phyloP scores from a whole-genome alignment of 2,888 invertebrate species.

The Spialia ferax region DNA sequence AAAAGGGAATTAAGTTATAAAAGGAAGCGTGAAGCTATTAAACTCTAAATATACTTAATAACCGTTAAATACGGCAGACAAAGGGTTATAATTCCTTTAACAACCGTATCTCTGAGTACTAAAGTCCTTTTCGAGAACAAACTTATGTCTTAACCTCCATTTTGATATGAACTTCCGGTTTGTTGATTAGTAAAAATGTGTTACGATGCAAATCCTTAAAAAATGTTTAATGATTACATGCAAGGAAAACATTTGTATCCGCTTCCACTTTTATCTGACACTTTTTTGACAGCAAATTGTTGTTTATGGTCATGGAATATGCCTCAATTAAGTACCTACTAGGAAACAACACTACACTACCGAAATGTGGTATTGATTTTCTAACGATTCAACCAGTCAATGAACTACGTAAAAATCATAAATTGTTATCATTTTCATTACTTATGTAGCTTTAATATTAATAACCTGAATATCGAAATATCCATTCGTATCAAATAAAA shows the following conservation, averaged over 20 bases:
- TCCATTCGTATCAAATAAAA: no score
- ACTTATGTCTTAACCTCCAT: neutral
- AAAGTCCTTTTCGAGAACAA: neutral
- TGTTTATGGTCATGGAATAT: neutral
- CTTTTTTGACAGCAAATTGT: constrained; percentile 27
- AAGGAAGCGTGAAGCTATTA: neutral
- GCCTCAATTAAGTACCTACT: no score
- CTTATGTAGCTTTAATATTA: no score
- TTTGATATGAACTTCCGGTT: constrained; percentile 26
- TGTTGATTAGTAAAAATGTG: constrained; percentile 9
- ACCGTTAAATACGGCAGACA: constrained; percentile 50
- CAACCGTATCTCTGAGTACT: constrained; percentile 47
- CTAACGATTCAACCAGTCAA: no score
- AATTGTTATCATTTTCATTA: no score
- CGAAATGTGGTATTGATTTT: no score
- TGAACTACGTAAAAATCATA: no score
- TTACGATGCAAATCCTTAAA: neutral
- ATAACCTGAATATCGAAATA: no score
- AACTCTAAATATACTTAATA: constrained; percentile 61
- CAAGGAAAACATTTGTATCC: constrained; percentile 7
- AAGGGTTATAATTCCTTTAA: constrained; percentile 53
- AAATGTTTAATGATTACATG: neutral
- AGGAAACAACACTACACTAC: no score
- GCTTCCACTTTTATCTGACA: neutral
- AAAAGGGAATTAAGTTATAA: constrained; percentile 10